phyloP scores from a whole-genome alignment of 2,113 vertebrate genomes.

The Lophotis ruficrista region DNA sequence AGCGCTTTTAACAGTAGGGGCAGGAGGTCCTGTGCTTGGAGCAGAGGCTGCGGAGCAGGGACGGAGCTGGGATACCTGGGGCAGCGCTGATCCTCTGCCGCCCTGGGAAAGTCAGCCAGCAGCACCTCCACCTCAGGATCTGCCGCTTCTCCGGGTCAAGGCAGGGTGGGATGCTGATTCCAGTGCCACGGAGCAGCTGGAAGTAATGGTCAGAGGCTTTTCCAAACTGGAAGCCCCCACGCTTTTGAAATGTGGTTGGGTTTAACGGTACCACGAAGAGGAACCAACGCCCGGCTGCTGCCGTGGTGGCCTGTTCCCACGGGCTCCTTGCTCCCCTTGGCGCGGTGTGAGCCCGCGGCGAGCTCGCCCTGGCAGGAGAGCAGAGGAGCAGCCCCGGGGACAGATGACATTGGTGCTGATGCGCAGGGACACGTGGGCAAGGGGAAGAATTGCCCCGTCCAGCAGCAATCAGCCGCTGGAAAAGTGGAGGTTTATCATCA shows the following conservation, averaged over 20 bases:
- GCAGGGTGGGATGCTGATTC: not conserved
- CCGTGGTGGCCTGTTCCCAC: not conserved
- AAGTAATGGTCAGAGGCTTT: not conserved
- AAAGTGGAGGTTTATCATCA: not conserved
- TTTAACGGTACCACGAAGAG: not conserved
- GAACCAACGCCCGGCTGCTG: fast-evolving
- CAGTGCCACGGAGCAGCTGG: not conserved
- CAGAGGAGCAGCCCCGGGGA: not conserved
- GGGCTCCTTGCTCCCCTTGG: not conserved
- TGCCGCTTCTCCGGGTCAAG: fast-evolving
- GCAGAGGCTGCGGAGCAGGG: not conserved
- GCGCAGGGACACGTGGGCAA: fast-evolving
- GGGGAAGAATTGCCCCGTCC: not conserved
- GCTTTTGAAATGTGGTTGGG: not conserved
- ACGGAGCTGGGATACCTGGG: not conserved
- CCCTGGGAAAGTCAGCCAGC: not conserved
- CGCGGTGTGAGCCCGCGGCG: fast-evolving
- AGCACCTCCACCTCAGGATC: fast-evolving
- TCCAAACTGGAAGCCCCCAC: not conserved
- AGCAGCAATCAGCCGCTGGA: fast-evolving
- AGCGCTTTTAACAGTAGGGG: fast-evolving
- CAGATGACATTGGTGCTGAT: fast-evolving
- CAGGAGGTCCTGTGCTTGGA: not conserved
- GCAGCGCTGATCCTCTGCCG: not conserved
- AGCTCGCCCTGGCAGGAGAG: not conserved